Conservation (phyloP, 2,113 vertebrate genomes). For the Agapornis roseicollis region DNA sequence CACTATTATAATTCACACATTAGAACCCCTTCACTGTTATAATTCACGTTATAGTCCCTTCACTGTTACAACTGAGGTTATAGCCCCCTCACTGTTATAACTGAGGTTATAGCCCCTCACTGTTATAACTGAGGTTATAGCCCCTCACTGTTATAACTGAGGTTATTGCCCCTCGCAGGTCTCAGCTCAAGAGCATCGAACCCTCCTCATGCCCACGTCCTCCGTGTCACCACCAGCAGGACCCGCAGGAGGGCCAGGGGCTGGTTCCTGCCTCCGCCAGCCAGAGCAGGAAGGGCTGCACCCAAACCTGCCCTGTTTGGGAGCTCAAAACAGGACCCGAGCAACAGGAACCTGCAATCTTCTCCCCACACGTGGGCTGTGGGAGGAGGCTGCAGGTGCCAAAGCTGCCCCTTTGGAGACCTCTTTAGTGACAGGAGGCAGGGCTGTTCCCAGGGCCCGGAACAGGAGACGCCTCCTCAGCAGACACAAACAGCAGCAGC, state of each 20-base stretch:
- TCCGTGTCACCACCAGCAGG: accelerated
- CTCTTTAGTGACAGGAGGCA: not conserved
- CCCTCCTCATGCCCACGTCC: accelerated
- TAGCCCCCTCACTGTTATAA: no score
- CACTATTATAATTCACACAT: no score
- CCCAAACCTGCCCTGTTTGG: not conserved
- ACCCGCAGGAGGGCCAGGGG: not conserved
- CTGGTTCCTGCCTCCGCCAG: not conserved
- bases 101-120: no score
- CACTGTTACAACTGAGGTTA: no score
- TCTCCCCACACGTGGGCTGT: not conserved
- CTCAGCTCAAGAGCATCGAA: accelerated
- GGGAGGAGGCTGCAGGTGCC: not conserved
- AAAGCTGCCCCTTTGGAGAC: not conserved
- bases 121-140: accelerated
- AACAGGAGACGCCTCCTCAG: not conserved
- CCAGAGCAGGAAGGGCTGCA: not conserved
- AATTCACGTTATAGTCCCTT: no score
- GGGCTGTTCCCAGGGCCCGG: not conserved
- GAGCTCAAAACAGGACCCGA: not conserved
- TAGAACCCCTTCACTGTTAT: no score
- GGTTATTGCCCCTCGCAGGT: accelerated
- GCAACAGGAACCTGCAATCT: conserved; percentile 17
- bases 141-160: not conserved
- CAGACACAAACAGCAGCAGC: not conserved